Conservation (phyloP, 2,888 invertebrate species). For the Eurytoma californica region DNA sequence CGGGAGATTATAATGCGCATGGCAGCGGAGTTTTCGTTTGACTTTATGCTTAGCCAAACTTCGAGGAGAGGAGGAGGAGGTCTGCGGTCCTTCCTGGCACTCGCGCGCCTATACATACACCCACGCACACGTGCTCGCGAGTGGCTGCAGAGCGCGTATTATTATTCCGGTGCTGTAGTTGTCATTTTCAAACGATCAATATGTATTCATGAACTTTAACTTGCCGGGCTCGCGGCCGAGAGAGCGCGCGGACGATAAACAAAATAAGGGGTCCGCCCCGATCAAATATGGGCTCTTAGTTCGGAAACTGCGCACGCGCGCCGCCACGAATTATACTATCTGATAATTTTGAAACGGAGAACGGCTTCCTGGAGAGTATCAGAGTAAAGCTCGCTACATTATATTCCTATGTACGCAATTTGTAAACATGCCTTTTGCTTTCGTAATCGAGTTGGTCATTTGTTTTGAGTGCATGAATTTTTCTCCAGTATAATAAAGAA, state of each 20-base stretch:
- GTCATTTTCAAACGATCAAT: constrained; percentile 53
- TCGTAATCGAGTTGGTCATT: too few species aligned
- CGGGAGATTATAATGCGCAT: constrained; percentile 64
- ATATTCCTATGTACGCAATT: too few species aligned
- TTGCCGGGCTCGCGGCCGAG: constrained; percentile 11
- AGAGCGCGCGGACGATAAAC: constrained; percentile 29
- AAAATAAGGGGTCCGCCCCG: constrained; percentile 28
- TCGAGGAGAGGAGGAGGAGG: constrained; percentile 38
- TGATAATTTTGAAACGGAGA: constrained; percentile 11
- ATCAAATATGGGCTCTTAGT: constrained; percentile 38
- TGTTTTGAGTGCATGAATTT: too few species aligned
- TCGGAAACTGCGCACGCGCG: constrained; percentile 1
- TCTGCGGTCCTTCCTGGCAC: constrained; percentile 36
- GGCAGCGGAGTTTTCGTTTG: constrained; percentile 63
- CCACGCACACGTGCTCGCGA: not conserved
- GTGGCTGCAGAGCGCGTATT: constrained; percentile 20
- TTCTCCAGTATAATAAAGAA: too few species aligned
- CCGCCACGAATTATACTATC: constrained; percentile 10
- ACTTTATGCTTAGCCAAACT: constrained; percentile 61
- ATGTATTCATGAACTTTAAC: constrained; percentile 53
- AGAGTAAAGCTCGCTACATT: too few species aligned
- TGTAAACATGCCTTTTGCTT: too few species aligned
- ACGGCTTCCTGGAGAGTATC: too few species aligned
- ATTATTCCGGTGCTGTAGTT: constrained; percentile 46
- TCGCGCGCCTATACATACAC: not conserved